phyloP scores from a whole-genome alignment of 1,140 invertebrate genomes.

The Ceratoteleas bidentatus region DNA sequence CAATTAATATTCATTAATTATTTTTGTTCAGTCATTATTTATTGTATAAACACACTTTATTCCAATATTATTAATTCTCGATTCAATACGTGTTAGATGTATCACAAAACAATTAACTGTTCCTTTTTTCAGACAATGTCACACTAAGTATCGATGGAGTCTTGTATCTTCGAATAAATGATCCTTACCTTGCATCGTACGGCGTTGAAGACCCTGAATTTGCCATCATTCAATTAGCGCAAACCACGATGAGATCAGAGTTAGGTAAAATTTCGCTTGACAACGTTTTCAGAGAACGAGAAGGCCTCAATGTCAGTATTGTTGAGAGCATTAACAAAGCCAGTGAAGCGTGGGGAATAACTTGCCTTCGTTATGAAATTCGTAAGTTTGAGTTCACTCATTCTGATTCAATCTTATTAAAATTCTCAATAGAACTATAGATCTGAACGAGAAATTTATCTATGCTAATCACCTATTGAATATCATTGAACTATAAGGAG shows the following conservation, averaged over 20 bases:
- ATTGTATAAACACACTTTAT: too few relatives aligned
- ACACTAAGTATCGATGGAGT: conserved; percentile 98
- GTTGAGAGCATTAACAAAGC: conserved; percentile 99
- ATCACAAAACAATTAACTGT: too few relatives aligned
- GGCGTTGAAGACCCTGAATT: conserved; percentile 99
- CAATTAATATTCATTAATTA: too few relatives aligned
- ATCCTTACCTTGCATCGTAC: conserved; percentile 97
- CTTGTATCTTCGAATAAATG: conserved; percentile 95
- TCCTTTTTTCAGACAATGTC: conserved; percentile 90
- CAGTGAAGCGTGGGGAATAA: conserved; percentile 98
- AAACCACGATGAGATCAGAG: conserved; percentile 99
- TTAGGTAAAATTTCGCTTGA: conserved; percentile 99
- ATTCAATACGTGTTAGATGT: too few relatives aligned
- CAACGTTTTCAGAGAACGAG: conserved; percentile 97
- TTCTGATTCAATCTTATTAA: not conserved
- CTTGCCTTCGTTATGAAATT: conserved; percentile 99
- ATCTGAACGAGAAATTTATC: not conserved
- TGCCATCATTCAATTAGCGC: conserved; percentile 98
- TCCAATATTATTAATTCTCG: too few relatives aligned
- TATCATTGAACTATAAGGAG: too few relatives aligned
- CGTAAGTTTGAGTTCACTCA: conserved; percentile 83
- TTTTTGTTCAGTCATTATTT: not conserved
- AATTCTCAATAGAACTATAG: too few relatives aligned
- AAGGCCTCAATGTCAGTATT: conserved; percentile 97
- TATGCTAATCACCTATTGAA: too few relatives aligned